Percentiles rank a stretch among this genome's conserved stretches.
Evolutionary conservation across 2,797 vertebrate genomes (phyloP).

Genomic region (Mormyrus hasselquistii): DNA sequence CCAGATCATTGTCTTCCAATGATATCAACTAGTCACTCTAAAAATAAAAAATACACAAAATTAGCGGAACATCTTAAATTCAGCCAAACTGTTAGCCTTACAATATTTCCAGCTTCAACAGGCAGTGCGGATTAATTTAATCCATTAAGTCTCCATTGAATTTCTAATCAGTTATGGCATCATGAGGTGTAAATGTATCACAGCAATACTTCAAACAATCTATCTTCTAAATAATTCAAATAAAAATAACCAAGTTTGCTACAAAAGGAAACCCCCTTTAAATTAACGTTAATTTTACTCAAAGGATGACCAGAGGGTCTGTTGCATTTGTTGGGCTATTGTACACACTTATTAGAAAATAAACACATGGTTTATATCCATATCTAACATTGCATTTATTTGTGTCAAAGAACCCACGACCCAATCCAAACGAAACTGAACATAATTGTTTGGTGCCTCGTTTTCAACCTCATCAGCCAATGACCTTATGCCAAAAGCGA

Average conservation of each 20-base stretch:
- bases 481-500: no score
- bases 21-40: not conserved
- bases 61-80: not conserved
- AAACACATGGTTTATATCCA: not conserved
- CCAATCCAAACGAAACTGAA: not conserved
- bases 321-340: not conserved
- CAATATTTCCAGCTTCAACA: not conserved
- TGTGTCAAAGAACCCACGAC: not conserved
- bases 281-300: not conserved
- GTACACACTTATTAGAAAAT: not conserved
- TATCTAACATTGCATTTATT: not conserved
- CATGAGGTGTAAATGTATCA: not conserved
- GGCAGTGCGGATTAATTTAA: not conserved
- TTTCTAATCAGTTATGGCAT: not conserved
- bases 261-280: not conserved
- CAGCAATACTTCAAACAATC: not conserved
- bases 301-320: not conserved
- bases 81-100: not conserved
- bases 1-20: constrained; percentile 1
- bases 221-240: not conserved
- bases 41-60: not conserved
- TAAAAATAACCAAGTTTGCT: not conserved
- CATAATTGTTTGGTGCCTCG: not conserved
- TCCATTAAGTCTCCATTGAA: not conserved
- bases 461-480: not conserved